Evolutionary conservation across 2,113 vertebrate species (phyloP), one percentile per base, ranked within the genome.

Genomic region (Phasianus colchicus): DNA sequence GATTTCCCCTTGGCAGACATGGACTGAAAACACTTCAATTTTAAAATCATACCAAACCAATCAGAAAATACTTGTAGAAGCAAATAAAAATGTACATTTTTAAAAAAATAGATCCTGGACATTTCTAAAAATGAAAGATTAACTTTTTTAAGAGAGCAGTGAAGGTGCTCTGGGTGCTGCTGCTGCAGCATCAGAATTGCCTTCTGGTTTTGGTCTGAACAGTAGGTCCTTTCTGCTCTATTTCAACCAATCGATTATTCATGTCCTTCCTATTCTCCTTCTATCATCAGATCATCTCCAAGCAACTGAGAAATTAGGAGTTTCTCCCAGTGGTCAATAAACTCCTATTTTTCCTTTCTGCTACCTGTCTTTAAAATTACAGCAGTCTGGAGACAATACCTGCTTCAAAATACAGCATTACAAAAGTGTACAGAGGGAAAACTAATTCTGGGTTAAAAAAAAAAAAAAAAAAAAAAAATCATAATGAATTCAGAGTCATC

Each of bases 41-140:
- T 77, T 71, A 83, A 79, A 93, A 91, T 40, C 64, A 88, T 48
- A 74, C 13, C 0, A 1, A 76, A 64, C 16, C 2, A 1, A 55
- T 71, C 43, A 74, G 75, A 85, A 67, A 83, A 74, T 58, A 93
- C n/a, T 55, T 34, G 77, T 52, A 48, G 42, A 71, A 40, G 75
- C 79, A 88, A 95, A 93, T 36, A 72, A 89, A 93, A 95, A 80
- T 43, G 24, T 66, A 13, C 3, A 11, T 63, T 71, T 75, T 91
- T 66, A 64, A 83, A 77, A 76, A 76, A 64, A 64, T 15, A 2
- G 21, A 87, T 76, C 54, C 54, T 73, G 66, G 86, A 57, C 66
- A 34, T 45, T 73, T 64, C 67, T 66, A 86, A 93, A 94, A 86
- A 60, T 80, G 76, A 94, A 92, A 81, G 24, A 58, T 29, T 10